Percentiles rank a stretch among this genome's conserved stretches.
phyloP scores from a whole-genome alignment of 2,797 vertebrate genomes.

The Peromyscus attwateri region DNA sequence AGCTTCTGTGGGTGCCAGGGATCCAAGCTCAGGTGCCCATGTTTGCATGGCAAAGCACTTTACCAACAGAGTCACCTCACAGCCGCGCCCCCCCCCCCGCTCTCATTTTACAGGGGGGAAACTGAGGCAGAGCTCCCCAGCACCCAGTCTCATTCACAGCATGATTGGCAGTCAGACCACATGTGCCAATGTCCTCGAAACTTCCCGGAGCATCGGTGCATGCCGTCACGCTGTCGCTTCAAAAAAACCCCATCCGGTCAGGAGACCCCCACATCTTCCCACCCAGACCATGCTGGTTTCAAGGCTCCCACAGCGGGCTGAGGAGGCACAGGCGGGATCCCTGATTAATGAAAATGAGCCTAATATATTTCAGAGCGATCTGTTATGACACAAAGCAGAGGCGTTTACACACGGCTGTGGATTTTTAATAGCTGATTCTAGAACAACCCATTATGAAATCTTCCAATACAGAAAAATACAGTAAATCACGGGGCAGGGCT shows the following conservation, averaged over 20 bases:
- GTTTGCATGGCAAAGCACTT: too few relatives aligned
- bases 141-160: too few relatives aligned
- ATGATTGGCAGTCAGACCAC: background rate
- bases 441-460: constrained; percentile 80
- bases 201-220: fast-evolving
- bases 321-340: constrained; percentile 68
- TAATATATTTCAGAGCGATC: constrained; percentile 82
- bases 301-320: constrained; percentile 75
- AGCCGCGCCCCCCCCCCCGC: too few relatives aligned
- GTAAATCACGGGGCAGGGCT: constrained; percentile 85
- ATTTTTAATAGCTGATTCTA: constrained; percentile 83
- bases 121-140: background rate
- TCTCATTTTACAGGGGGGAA: background rate
- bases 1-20: too few relatives aligned
- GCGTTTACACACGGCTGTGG: constrained; percentile 83
- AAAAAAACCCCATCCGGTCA: background rate
- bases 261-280: background rate
- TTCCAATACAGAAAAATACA: constrained; percentile 77
- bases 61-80: background rate
- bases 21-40: background rate
- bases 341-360: constrained; percentile 81
- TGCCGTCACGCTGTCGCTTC: background rate
- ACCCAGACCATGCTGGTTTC: background rate
- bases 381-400: constrained; percentile 85
- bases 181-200: too few relatives aligned